A percentile compares a stretch with the other conserved stretches of the same genome.
Conservation (phyloP, 2,888 invertebrate species). For the Cephus pulcher region DNA sequence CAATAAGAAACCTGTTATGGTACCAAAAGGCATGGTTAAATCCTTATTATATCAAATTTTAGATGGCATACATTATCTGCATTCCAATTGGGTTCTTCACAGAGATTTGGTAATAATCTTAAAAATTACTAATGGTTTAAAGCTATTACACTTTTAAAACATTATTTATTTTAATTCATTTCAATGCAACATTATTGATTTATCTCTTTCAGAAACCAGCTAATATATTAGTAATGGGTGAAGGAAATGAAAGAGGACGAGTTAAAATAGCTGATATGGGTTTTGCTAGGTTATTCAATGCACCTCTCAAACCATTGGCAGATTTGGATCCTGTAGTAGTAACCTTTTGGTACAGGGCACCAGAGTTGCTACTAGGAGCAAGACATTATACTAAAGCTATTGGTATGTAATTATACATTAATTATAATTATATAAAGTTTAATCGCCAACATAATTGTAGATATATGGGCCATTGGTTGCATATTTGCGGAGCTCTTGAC, state of each 20-base stretch:
- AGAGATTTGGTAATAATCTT: conserved; percentile 85
- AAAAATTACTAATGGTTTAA: neutral
- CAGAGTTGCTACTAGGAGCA: conserved; percentile 92
- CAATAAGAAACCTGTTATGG: conserved; percentile 95
- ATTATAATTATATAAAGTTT: neutral
- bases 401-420: conserved; percentile 68
- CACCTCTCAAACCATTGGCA: conserved; percentile 96
- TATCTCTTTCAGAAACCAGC: conserved; percentile 85
- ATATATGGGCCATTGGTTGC: conserved; percentile 99
- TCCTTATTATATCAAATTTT: conserved; percentile 97
- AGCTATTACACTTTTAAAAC: too few species aligned
- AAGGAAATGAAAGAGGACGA: conserved; percentile 94
- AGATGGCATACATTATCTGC: conserved; percentile 98
- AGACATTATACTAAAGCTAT: conserved; percentile 98
- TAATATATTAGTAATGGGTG: conserved; percentile 99
- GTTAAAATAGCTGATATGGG: conserved; percentile 99
- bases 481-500: conserved; percentile 99
- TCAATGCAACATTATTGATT: conserved; percentile 14
- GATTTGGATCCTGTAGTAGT: conserved; percentile 99
- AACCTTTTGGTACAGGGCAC: conserved; percentile 99
- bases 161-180: conserved; percentile 13
- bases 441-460: conserved; percentile 67
- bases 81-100: conserved; percentile 99
- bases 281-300: conserved; percentile 97
- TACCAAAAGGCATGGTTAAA: conserved; percentile 98